phyloP scores from a whole-genome alignment of 1,140 invertebrate genomes.

The Pogonognathellus flavescens region DNA sequence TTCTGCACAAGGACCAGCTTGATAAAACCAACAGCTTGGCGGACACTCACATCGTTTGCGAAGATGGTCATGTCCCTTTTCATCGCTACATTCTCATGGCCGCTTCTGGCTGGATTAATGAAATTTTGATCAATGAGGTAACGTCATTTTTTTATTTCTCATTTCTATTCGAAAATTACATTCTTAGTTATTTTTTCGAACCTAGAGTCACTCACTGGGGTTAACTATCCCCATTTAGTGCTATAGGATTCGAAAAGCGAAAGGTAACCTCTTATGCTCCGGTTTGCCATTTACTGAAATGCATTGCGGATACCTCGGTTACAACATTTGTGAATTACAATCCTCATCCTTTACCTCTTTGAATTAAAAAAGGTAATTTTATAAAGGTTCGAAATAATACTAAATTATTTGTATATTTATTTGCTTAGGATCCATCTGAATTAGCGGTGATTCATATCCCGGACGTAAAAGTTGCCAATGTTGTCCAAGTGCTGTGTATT shows the following conservation, averaged over 20 bases:
- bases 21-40: not conserved
- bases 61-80: slow-evolving; percentile 30
- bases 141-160: not conserved
- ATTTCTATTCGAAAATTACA: not conserved
- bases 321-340: not conserved
- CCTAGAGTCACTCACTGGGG: too few relatives aligned
- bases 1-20: not conserved
- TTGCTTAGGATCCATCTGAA: not conserved
- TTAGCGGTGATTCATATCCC: slow-evolving; percentile 10
- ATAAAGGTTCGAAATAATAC: too few relatives aligned
- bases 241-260: too few relatives aligned
- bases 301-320: too few relatives aligned
- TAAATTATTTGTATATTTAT: too few relatives aligned
- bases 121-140: not conserved
- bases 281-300: too few relatives aligned
- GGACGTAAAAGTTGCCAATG: slow-evolving; percentile 12
- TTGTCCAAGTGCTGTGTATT: slow-evolving; percentile 25
- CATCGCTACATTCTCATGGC: slow-evolving; percentile 29
- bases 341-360: too few relatives aligned
- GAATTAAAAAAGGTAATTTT: too few relatives aligned
- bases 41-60: slow-evolving; percentile 7
- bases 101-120: not conserved
- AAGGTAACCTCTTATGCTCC: too few relatives aligned
- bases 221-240: too few relatives aligned
- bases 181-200: not conserved